phyloP scores from a whole-genome alignment of 2,888 invertebrate species.

The Drosophila anceps region DNA sequence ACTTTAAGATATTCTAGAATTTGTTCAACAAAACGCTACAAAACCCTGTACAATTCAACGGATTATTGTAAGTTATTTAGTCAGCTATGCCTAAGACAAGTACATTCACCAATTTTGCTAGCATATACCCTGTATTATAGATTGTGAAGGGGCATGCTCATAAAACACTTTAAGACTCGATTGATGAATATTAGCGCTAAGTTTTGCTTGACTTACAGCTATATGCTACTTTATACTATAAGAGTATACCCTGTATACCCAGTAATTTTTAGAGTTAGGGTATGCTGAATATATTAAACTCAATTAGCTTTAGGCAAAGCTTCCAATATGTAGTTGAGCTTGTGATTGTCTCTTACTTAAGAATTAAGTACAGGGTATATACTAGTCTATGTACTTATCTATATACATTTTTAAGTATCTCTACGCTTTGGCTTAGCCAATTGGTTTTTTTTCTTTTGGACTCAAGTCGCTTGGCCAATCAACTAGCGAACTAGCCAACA shows the following conservation, averaged over 20 bases:
- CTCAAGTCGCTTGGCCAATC: conserved; percentile 55
- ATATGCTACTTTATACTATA: too few species aligned
- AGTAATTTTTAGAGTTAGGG: too few species aligned
- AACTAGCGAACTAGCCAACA: conserved; percentile 50
- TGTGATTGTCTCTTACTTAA: background rate
- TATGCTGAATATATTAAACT: too few species aligned
- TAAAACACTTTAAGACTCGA: background rate
- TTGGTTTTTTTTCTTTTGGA: conserved; percentile 41
- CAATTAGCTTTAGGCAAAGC: background rate
- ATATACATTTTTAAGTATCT: background rate
- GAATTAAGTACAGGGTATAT: background rate
- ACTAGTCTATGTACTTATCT: background rate
- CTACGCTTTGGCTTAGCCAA: conserved; percentile 48
- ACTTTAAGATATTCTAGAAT: too few species aligned
- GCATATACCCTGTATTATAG: conserved; percentile 10
- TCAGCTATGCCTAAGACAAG: conserved; percentile 31
- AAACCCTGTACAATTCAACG: background rate
- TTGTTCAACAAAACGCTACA: background rate
- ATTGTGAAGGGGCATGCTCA: background rate
- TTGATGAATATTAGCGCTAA: background rate
- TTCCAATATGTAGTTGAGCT: background rate
- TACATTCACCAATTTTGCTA: conserved; percentile 30
- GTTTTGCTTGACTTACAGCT: too few species aligned
- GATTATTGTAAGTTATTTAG: conserved; percentile 1
- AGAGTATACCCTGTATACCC: too few species aligned